Evolutionary conservation across 1,140 invertebrate genomes (phyloP), one percentile per base, ranked within the genome.

Genomic region (Ceratina australensis): DNA sequence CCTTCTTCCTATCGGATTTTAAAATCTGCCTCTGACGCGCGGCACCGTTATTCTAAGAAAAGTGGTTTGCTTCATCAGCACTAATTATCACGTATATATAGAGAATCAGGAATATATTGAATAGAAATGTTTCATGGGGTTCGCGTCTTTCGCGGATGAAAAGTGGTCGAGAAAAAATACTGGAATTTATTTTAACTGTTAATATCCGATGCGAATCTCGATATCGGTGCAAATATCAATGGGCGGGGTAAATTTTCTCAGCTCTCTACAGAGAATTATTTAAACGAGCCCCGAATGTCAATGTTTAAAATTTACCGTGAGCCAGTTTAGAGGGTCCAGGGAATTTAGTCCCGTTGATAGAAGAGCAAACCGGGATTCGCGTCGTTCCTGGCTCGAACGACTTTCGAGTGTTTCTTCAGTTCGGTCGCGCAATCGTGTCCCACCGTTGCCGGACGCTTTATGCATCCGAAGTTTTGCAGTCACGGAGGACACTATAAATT

Each of bases 301-400:
- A 59, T 59, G 68, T 71, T 71, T 71, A 71, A 71, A 54, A 59
- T 59, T 71, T 59, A 60, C 68, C 54, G 54, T 71, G 16, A 52
- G 10, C 54, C 7, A n/a, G 54, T 71, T 71, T 71, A 59, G 26
- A 42, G 54, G 59, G 54, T 71, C 68, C 68, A 26, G 47, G 33
- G 22, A 59, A 47, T 71, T 57, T 59, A 57, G 68, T 47, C 68
- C 4, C 20, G 28, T 59, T 59, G 68, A 57, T 59, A 59, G 68
- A 61, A 15, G 22, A 71, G 68, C 54, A 59, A 71, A 71, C 68
- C 54, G 13, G 20, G 33, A 12, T 33, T 5, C 26, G 0, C 15
- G 50, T 52, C 18, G 65, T 5, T 54, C 12, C 26, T 28, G 16
- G 18, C 50, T 54, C 4, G 15, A 18, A 49, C 33, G 63, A 47